phyloP scores from a whole-genome alignment of 2,797 vertebrate species.

The Sebastes glaucus region DNA sequence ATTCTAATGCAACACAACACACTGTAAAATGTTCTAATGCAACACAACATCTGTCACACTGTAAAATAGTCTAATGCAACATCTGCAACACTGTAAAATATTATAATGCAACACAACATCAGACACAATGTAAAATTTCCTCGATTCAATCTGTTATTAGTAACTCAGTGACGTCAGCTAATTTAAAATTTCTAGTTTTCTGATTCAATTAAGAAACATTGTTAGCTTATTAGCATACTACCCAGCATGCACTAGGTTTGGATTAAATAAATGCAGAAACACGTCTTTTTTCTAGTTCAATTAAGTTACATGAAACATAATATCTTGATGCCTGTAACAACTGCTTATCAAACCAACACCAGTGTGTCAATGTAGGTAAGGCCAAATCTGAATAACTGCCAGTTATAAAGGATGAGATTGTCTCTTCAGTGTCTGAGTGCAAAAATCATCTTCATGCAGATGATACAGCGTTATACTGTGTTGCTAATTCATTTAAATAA shows the following conservation, averaged over 20 bases:
- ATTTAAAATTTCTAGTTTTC: neutral
- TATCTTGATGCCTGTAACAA: neutral
- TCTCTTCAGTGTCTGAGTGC: too few species aligned
- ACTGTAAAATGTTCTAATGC: too few species aligned
- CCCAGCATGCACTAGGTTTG: neutral
- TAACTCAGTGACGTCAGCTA: neutral
- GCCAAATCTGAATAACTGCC: too few species aligned
- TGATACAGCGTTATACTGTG: too few species aligned
- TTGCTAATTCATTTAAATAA: rapidly evolving
- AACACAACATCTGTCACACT: too few species aligned
- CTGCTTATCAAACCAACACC: neutral
- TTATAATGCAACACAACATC: too few species aligned
- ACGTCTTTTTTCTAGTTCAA: neutral
- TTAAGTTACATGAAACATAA: neutral
- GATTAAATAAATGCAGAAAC: neutral
- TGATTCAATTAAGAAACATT: neutral
- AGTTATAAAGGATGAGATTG: too few species aligned
- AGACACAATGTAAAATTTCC: neutral
- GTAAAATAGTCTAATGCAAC: too few species aligned
- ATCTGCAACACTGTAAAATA: too few species aligned
- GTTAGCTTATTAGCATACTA: neutral
- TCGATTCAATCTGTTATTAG: neutral
- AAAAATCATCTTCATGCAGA: too few species aligned
- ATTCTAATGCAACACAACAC: too few species aligned
- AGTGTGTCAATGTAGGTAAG: neutral